Base-by-base conservation (phyloP, 2,113 vertebrate species). In the Melanostigma gelatinosum region DNA sequence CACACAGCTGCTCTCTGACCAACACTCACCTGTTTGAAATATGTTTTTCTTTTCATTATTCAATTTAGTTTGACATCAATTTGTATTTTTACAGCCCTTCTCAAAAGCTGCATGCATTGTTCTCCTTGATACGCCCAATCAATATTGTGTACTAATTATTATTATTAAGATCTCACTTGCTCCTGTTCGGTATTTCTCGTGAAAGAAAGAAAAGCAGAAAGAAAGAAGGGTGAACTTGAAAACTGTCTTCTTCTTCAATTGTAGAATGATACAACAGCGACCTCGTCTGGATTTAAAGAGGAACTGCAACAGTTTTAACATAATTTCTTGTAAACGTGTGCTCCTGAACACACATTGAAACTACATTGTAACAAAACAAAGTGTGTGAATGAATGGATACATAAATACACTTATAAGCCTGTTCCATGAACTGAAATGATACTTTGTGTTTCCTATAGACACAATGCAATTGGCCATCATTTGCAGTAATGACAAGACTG, bases 241-340 rank as follows among this genome's bases (percentile, higher is more conserved):
- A 18, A 40, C 5, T 9, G 27, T 3, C 18, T n/a, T 9, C 10
- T 8, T 55, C 8, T 44, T 5, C 0, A 15, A 2, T 7, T 38
- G 24, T 9, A 50, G 32, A 71, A 10, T 63, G 18, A 24, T 22
- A 8, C 22, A 77, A 71, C 79, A 87, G 86, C 36, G 69, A 24
- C 89, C 48, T 82, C 85, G 0, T 60, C 6, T 85, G 91, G 88
- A 69, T 0, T 15, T 15, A 54, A 16, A 16, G 0, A 0, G 6
- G 6, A 62, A 87, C 74, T 75, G 24, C 77, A 72, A 2, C 27
- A 16, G 8, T 29, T 9, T 50, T 11, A 24, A 36, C 20, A 22
- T 64, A 8, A 9, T 63, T 1, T 13, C 12, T 48, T 42, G 36
- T 11, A 75, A 29, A 44, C 6, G 22, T 44, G 4, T 44, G 6